Conservation (phyloP, 1,140 invertebrate genomes). For the Bactericera cockerelli region DNA sequence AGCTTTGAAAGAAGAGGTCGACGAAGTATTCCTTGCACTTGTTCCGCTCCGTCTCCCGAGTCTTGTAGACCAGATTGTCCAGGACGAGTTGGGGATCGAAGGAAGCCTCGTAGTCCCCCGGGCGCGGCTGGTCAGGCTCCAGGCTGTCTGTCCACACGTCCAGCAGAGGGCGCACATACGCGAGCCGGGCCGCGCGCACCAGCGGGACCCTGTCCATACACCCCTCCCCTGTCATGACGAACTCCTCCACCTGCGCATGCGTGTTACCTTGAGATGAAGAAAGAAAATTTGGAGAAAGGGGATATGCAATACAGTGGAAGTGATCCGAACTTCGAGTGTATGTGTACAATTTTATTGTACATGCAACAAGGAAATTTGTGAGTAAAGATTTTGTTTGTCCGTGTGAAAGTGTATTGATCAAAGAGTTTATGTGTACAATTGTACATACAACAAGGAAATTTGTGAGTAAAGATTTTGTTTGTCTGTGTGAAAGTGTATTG, state of each 20-base stretch:
- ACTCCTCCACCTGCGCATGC: not conserved
- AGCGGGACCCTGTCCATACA: not conserved
- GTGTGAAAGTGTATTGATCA: too few species aligned
- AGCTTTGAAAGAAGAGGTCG: not conserved
- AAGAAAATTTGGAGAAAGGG: too few species aligned
- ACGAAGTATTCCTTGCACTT: not conserved
- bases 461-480: too few species aligned
- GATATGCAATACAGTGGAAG: too few species aligned
- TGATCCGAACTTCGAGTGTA: too few species aligned
- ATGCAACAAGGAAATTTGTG: too few species aligned
- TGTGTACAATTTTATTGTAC: too few species aligned
- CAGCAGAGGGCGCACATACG: not conserved
- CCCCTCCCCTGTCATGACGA: not conserved
- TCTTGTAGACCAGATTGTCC: not conserved
- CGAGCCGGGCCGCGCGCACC: not conserved
- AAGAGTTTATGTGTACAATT: too few species aligned
- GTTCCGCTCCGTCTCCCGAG: not conserved
- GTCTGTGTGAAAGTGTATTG: too few species aligned
- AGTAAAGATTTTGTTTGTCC: too few species aligned
- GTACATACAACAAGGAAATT: too few species aligned
- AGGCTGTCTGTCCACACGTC: not conserved
- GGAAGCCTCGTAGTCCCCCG: not conserved
- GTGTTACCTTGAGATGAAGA: too few species aligned
- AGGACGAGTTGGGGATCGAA: not conserved
- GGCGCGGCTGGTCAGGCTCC: not conserved